Evolutionary conservation across 1,140 invertebrate genomes (phyloP), one percentile per base, ranked within the genome.

Genomic region (Zaprionus nigranus): DNA sequence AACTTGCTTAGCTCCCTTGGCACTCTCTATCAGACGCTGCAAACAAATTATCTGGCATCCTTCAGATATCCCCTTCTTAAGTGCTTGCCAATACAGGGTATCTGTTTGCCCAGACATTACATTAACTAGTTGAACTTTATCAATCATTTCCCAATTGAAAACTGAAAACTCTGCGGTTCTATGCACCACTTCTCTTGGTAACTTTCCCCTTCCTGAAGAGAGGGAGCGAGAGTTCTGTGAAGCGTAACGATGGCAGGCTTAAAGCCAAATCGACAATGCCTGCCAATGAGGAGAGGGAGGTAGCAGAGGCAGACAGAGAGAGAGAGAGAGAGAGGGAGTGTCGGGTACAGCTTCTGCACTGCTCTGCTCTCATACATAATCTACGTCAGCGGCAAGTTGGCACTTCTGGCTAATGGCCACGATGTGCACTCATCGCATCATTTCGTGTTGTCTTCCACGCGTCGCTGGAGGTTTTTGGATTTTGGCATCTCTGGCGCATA

Each of bases 341-440:
- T 0, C 0, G n/a, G 40, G n/a, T n/a, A 7, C 5, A 17, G 40
- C 40, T n/a, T 43, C n/a, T 6, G 5, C n/a, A n/a, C 40, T 17
- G 15, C 40, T 17, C 40, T 46, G 40, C 40, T 46, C 40, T 17
- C 53, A 43, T 65, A 34, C 58, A 69, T 70, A 62, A 57, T 70
- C 58, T 49, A n/a, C 28, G 58, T 62, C 51, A 62, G 51, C 40
- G 53, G 53, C 56, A 72, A 73, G 49, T 57, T 77, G 75, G 75
- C 70, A 74, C 70, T 78, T 78, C 63, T 74, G 75, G 62, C 75
- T 78, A 78, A 78, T 78, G 75, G 75, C 75, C 56, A 78, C 74
- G 74, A 78, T 78, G 70, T 74, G 75, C 75, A 78, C 75, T 74
- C 75, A 78, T 78, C 63, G 63, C 75, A 78, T 74, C 62, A 78